These are phyloP conservation scores for Plectropomus leopardus DNA, from an alignment of 2,113 vertebrate genomes.

Conservation along the genomic window DNA sequence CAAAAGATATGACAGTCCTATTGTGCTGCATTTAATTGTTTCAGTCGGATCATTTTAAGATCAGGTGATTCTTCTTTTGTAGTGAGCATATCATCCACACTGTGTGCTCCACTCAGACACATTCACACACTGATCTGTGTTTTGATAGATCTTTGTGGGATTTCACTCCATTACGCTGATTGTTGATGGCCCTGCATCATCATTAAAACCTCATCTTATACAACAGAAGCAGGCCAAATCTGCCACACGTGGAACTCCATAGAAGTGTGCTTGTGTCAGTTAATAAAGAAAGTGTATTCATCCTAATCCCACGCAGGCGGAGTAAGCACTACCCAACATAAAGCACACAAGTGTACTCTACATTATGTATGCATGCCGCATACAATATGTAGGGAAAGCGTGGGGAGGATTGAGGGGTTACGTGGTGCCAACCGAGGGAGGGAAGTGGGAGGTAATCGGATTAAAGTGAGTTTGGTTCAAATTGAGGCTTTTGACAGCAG, in stretches of 20 bases:
- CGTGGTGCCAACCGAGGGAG: conserved; percentile 22
- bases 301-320: conserved; percentile 52
- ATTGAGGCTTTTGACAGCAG: conserved; percentile 62
- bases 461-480: conserved; percentile 77
- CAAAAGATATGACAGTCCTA: conserved; percentile 55
- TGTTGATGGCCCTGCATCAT: conserved; percentile 12
- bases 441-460: conserved; percentile 76
- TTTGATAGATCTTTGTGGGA: conserved; percentile 9
- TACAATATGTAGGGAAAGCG: neutral
- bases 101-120: neutral
- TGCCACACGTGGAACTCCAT: conserved; percentile 47
- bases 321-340: conserved; percentile 52
- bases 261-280: conserved; percentile 9
- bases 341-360: conserved; percentile 23
- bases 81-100: conserved; percentile 16
- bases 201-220: conserved; percentile 22
- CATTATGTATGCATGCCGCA: conserved; percentile 33
- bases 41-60: conserved; percentile 46
- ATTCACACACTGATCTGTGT: conserved; percentile 3
- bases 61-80: conserved; percentile 59
- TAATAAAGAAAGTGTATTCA: conserved; percentile 42
- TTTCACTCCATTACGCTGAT: conserved; percentile 21
- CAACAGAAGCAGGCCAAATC: conserved; percentile 47
- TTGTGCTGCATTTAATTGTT: conserved; percentile 49
- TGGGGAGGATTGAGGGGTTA: conserved; percentile 50